Evolutionary conservation across 2,888 invertebrate species (phyloP).

Genomic region (Macrosiphum euphorbiae): DNA sequence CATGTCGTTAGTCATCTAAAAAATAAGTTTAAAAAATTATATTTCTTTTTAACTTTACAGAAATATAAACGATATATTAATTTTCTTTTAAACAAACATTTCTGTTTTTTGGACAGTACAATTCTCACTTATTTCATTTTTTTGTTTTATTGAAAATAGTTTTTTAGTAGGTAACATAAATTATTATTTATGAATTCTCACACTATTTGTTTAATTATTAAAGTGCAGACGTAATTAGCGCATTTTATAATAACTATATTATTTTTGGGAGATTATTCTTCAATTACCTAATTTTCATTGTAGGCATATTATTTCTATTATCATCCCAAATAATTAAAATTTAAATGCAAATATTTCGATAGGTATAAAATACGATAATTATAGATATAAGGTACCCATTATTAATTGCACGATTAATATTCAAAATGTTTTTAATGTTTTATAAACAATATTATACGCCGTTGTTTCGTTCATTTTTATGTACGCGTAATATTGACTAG

Average conservation of each 20-base stretch:
- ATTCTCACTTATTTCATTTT: not conserved
- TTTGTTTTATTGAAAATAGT: not conserved
- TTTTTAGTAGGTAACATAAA: not conserved
- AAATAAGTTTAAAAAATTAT: not conserved
- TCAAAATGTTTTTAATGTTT: not conserved
- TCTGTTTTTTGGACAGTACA: not conserved
- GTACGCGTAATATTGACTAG: not conserved
- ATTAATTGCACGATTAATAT: not conserved
- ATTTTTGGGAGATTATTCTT: not conserved
- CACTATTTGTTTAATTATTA: not conserved
- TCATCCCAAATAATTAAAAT: not conserved
- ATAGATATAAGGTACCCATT: not conserved
- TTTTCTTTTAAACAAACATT: not conserved
- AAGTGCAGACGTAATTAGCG: not conserved
- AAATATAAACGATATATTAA: not conserved
- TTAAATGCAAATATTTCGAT: not conserved
- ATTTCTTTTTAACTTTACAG: not conserved
- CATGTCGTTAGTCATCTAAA: constrained; percentile 61
- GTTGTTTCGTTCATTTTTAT: not conserved
- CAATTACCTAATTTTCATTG: not conserved
- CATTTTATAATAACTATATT: not conserved
- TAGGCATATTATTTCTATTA: not conserved
- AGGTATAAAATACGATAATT: not conserved
- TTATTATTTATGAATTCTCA: not conserved
- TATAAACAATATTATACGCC: not conserved